Evolutionary conservation across 2,113 vertebrate genomes (phyloP), one percentile per base, ranked within the genome.

Genomic region (Podarcis raffonei): DNA sequence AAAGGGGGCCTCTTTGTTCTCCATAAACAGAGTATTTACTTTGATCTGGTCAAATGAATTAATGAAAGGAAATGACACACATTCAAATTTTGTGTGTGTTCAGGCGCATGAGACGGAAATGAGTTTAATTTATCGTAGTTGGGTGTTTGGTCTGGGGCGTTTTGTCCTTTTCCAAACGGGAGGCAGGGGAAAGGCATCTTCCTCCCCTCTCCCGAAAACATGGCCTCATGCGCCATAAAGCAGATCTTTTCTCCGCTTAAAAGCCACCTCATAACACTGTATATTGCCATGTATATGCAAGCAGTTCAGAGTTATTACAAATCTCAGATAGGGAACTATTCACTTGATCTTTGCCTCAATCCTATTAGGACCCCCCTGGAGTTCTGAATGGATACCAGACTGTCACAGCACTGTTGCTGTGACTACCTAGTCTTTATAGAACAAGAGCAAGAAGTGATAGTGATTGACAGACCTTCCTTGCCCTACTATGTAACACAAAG

Each of bases 21-120:
- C 96, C 96, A 89, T 97, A 98, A 99, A 98, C 95, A 97, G 97
- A 98, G 96, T 98, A 97, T 98, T 98, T 98, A 98, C 97, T 98
- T 98, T 98, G 98, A 98, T 97, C 97, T 97, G 96, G 95, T 96
- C 97, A 97, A 96, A 95, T 95, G 95, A 96, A 97, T 96, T 96
- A 95, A 96, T 96, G 96, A 96, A 96, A 96, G 93, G 94, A 96
- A 96, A 95, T 90, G 86, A 95, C 94, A 97, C 90, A 84, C 90
- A 84, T 93, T 93, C 65, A 5, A 48, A 69, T 84, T 92, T 22
- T 85, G 65, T 72, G 74, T 83, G 74, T 84, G 74, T 0, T 0
- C 20, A 12, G 90, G 30, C 23, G 32, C 72, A 37, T 92, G 72
- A 91, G 92, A 91, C 68, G 90, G 84, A 91, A 93, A 83, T 92